phyloP scores from a whole-genome alignment of 2,888 invertebrate genomes.

The Scaptomyza caliginosa region DNA sequence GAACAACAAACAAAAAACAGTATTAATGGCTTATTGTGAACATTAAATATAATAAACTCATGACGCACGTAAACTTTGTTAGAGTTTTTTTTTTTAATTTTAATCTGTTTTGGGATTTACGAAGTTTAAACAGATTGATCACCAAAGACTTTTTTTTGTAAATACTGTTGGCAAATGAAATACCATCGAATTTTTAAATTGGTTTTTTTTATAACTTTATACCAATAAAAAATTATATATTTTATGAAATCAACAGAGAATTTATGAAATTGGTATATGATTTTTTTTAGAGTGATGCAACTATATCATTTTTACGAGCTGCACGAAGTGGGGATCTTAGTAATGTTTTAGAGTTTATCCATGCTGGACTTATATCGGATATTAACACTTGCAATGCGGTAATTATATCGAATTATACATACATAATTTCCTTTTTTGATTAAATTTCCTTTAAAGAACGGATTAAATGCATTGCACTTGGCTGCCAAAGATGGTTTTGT shows the following conservation, averaged over 20 bases:
- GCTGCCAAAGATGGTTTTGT: constrained; percentile 99
- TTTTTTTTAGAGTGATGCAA: constrained; percentile 89
- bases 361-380: constrained; percentile 93
- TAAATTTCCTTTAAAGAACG: constrained; percentile 89
- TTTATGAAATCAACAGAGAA: too few species aligned
- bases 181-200: too few species aligned
- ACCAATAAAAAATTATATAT: too few species aligned
- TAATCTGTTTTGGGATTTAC: too few species aligned
- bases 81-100: too few species aligned
- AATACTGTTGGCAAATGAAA: too few species aligned
- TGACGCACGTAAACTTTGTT: not conserved
- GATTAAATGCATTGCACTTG: constrained; percentile 97
- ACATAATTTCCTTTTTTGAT: not conserved
- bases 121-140: too few species aligned
- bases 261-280: too few species aligned
- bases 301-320: constrained; percentile 98
- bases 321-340: constrained; percentile 98
- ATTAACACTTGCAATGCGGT: constrained; percentile 99
- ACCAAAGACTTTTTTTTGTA: too few species aligned
- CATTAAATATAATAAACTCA: not conserved
- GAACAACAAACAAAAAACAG: too few species aligned
- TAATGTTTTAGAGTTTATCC: constrained; percentile 96
- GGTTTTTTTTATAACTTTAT: too few species aligned
- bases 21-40: too few species aligned
- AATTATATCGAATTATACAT: constrained; percentile 82